These are phyloP conservation scores for Neomicropteryx cornuta DNA, from an alignment of 1,140 invertebrate species.

Conservation along the genomic window DNA sequence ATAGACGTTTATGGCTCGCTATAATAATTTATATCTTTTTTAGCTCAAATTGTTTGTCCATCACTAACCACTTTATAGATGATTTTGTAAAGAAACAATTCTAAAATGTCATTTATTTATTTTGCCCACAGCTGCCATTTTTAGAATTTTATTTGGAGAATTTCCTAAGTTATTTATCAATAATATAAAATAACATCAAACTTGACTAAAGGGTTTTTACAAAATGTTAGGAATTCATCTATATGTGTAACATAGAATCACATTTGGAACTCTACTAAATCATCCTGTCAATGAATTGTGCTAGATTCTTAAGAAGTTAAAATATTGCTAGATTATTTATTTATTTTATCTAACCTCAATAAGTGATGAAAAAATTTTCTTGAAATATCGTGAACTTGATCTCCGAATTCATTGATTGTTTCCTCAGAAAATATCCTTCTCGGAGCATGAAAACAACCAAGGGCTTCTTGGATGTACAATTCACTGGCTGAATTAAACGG, in stretches of 20 bases:
- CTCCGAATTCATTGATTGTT: slow-evolving; percentile 18
- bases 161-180: no score
- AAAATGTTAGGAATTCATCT: neutral
- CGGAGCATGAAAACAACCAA: neutral
- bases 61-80: neutral
- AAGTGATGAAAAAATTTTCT: slow-evolving; percentile 33
- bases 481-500: slow-evolving; percentile 5
- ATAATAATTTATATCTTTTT: neutral
- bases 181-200: no score
- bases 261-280: neutral
- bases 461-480: neutral
- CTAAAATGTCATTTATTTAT: neutral
- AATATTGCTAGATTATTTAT: neutral
- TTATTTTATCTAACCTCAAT: slow-evolving; percentile 20
- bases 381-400: slow-evolving; percentile 28
- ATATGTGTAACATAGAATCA: neutral
- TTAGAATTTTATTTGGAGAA: neutral
- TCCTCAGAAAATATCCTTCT: slow-evolving; percentile 13
- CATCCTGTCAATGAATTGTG: neutral
- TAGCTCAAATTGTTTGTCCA: neutral
- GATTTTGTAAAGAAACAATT: neutral
- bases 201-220: neutral
- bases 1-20: no score
- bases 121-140: neutral
- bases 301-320: neutral